These are phyloP conservation scores for Drosophila pegasa DNA, from an alignment of 2,888 invertebrate species.

Conservation along the genomic window DNA sequence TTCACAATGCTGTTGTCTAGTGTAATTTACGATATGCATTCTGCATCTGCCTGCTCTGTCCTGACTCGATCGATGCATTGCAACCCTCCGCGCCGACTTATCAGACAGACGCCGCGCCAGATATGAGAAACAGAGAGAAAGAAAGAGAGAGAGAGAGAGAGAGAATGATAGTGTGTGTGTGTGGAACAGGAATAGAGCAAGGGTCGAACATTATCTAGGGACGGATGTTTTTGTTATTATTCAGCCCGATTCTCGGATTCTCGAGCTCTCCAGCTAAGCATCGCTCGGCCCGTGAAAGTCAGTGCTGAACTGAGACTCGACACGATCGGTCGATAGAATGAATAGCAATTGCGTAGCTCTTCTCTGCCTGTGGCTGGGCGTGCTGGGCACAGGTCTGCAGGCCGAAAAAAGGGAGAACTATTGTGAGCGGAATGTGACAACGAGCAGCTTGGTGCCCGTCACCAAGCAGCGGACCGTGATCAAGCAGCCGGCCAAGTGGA, in stretches of 20 bases:
- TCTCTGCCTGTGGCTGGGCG: slow-evolving; percentile 44
- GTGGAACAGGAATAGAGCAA: slow-evolving; percentile 36
- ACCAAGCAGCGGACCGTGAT: slow-evolving; percentile 60
- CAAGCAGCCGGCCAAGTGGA: slow-evolving; percentile 55
- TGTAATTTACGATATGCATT: slow-evolving; percentile 13
- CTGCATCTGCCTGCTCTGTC: slow-evolving; percentile 7
- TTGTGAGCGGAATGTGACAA: slow-evolving; percentile 64
- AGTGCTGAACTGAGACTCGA: slow-evolving; percentile 47
- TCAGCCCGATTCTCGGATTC: slow-evolving; percentile 1
- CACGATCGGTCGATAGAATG: slow-evolving; percentile 40
- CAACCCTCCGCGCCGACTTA: slow-evolving; percentile 38
- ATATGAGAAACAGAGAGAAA: slow-evolving; percentile 2
- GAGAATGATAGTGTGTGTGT: slow-evolving; percentile 5
- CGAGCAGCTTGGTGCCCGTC: slow-evolving; percentile 46
- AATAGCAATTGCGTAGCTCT: slow-evolving; percentile 21
- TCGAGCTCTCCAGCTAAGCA: slow-evolving; percentile 48
- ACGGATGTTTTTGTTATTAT: slow-evolving; percentile 61
- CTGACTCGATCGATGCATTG: slow-evolving; percentile 21
- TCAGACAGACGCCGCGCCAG: slow-evolving; percentile 20
- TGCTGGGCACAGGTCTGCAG: slow-evolving; percentile 31
- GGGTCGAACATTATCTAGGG: slow-evolving; percentile 57
- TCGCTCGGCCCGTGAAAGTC: slow-evolving; percentile 26
- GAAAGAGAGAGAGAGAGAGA: slow-evolving; percentile 3
- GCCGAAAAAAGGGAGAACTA: slow-evolving; percentile 52
- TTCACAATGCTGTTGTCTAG: slow-evolving; percentile 18